phyloP scores from a whole-genome alignment of 1,140 invertebrate species.

The Bombus huntii region DNA sequence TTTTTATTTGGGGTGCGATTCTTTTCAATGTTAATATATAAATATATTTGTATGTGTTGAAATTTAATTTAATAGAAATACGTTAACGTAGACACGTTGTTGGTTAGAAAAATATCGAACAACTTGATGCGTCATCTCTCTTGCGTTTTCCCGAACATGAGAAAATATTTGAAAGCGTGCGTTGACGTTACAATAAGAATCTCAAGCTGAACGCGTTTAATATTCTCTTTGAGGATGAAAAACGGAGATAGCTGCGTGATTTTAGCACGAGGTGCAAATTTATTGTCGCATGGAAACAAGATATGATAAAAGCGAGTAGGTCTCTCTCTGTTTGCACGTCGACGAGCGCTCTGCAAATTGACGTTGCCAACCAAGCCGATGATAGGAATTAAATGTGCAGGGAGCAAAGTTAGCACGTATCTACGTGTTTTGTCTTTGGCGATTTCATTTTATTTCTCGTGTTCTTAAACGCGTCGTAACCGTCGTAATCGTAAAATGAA shows the following conservation, averaged over 20 bases:
- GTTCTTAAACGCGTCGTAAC: no score
- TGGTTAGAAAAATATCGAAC: background rate
- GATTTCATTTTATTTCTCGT: no score
- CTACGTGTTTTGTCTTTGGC: background rate
- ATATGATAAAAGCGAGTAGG: conserved; percentile 49
- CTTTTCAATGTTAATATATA: no score
- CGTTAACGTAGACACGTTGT: background rate
- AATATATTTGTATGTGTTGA: no score
- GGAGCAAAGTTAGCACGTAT: conserved; percentile 16
- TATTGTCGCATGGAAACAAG: conserved; percentile 53
- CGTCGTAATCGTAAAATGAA: background rate
- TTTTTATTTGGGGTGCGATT: no score
- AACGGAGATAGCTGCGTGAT: conserved; percentile 33
- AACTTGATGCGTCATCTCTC: background rate
- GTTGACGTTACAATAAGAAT: background rate
- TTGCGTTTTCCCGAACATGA: background rate
- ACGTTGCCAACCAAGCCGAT: conserved; percentile 29
- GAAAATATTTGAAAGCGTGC: background rate
- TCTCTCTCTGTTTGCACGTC: conserved; percentile 43
- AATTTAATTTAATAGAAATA: background rate
- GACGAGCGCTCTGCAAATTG: conserved; percentile 54
- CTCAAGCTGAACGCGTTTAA: background rate
- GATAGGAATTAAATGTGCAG: conserved; percentile 42
- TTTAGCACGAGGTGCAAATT: conserved; percentile 53
- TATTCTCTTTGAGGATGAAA: background rate